A percentile compares a stretch with the other conserved stretches of the same genome.
Evolutionary conservation across 2,888 invertebrate species (phyloP).

Genomic region (Erebia aethiops): DNA sequence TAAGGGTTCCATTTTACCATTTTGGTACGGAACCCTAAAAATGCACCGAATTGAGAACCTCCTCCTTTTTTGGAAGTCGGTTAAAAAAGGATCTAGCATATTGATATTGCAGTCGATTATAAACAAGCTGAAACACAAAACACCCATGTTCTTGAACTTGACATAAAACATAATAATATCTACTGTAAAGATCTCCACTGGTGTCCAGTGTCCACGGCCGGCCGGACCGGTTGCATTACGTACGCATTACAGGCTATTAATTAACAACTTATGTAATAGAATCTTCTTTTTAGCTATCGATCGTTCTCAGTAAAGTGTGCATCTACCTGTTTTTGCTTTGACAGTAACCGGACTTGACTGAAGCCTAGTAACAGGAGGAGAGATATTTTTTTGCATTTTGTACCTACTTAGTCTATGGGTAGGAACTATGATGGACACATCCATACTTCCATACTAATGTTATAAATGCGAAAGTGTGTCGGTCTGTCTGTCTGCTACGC

Average conservation of each 20-base stretch:
- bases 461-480: no score
- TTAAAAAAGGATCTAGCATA: no score
- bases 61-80: no score
- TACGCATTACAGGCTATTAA: conserved; percentile 8
- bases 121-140: background rate
- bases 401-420: no score
- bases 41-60: no score
- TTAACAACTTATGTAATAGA: conserved; percentile 14
- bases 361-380: background rate
- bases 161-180: conserved; percentile 3
- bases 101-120: background rate
- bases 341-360: background rate
- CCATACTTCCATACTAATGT: no score
- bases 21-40: no score
- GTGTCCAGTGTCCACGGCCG: background rate
- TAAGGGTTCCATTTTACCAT: no score
- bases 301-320: background rate
- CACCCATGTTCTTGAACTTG: conserved; percentile 4
- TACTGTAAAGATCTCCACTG: background rate
- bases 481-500: no score
- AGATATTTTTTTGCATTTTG: no score
- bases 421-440: no score
- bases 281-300: conserved; percentile 1
- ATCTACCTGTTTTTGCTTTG: background rate
- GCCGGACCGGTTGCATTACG: conserved; percentile 6